Conservation (phyloP, 92 coral and sea anemone species). For the Epizoanthus scotinus region DNA sequence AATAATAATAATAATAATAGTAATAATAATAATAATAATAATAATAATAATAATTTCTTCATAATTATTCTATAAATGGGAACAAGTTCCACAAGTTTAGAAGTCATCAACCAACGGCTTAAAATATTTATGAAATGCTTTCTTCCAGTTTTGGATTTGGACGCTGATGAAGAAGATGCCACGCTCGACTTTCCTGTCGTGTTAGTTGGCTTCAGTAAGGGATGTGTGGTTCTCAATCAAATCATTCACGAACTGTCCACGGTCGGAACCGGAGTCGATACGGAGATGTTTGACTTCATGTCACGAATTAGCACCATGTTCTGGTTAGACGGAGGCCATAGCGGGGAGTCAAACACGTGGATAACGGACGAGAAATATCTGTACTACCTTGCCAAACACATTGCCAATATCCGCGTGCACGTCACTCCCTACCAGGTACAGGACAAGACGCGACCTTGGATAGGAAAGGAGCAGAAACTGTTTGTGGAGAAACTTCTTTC, state of each 20-base stretch:
- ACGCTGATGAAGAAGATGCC: conserved; percentile 80
- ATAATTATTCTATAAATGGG: no score
- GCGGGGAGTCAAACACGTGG: conserved; percentile 98
- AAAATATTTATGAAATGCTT: neutral
- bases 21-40: no score
- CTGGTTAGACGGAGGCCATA: conserved; percentile 98
- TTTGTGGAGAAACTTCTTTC: conserved; percentile 84
- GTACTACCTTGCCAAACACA: conserved; percentile 69
- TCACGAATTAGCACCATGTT: conserved; percentile 87
- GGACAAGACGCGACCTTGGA: conserved; percentile 94
- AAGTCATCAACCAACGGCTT: neutral
- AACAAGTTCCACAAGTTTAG: no score
- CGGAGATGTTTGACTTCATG: conserved; percentile 66
- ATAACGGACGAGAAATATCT: conserved; percentile 94
- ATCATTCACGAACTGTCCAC: conserved; percentile 80
- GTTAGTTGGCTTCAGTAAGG: conserved; percentile 96
- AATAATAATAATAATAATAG: no score
- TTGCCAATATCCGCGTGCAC: conserved; percentile 88
- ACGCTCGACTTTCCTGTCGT: conserved; percentile 90
- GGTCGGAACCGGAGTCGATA: conserved; percentile 71
- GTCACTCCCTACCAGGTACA: conserved; percentile 97
- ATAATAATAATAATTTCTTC: no score
- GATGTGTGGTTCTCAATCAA: conserved; percentile 95
- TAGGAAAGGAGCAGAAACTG: conserved; percentile 76
- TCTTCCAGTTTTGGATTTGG: conserved; percentile 72